Evolutionary conservation across 2,888 invertebrate species (phyloP), one percentile per base, ranked within the genome.

Genomic region (Heliconius aoede): DNA sequence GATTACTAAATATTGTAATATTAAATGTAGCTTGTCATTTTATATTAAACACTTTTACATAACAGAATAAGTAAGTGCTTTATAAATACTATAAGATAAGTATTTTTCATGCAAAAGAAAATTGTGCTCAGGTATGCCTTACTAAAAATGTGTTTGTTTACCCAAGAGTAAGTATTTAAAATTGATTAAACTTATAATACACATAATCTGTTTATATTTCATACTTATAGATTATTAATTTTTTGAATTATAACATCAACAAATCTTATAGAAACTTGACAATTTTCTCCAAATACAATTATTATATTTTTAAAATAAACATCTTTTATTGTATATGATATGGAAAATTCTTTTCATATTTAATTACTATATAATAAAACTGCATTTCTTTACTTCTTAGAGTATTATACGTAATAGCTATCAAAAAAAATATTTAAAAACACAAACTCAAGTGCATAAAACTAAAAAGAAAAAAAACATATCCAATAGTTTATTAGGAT

Each of bases 1-100:
- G 24, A 24, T 55, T 55, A 55, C 55, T 78, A 72, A 78, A 76
- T 68, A 73, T 46, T 64, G 28, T 71, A 78, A 76, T 73, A 73
- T 51, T 64, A 40, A 64, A 69, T 55, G 28, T 69, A 69, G 64
- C 76, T 69, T 55, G 7, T 30, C 69, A 69, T 69, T 69, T 69
- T 24, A 69, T n/a, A 55, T n/a, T n/a, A 28, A n/a, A 55, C n/a
- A 51, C 28, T 32, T 69, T 69, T 24, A 32, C n/a, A 69, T 0
- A 55, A 69, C 55, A 69, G 30, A 15, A 55, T n/a, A 7, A 51
- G 51, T n/a, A 7, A 51, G 51, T 51, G 69, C n/a, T 69, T 68
- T 46, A 69, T 4, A 55, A 32, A 30, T 51, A 51, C n/a, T 55
- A 24, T 30, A n/a, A 55, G 55, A 30, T 69, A 55, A 55, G 55